Percentiles rank a stretch among this genome's conserved stretches.
Conservation (phyloP, 2,888 invertebrate genomes). For the Quadroppia sp. region DNA sequence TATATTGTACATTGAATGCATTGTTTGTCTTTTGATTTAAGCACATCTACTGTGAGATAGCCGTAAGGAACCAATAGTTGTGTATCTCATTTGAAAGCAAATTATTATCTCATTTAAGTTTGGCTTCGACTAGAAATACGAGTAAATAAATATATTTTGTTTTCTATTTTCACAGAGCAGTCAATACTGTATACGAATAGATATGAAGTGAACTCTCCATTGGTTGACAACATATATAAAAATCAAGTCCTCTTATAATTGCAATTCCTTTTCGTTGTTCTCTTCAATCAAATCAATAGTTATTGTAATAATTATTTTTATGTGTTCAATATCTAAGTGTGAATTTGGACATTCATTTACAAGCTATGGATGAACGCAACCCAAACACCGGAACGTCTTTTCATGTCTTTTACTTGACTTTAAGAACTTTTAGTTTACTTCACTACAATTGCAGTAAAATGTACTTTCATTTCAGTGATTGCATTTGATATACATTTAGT, state of each 20-base stretch:
- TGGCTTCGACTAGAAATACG: constrained; percentile 6
- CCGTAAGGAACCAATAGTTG: too few species aligned
- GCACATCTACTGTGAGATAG: too few species aligned
- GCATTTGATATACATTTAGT: constrained; percentile 33
- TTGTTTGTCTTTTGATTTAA: too few species aligned
- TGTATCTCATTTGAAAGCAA: too few species aligned
- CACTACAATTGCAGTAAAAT: constrained; percentile 39
- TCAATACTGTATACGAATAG: too few species aligned
- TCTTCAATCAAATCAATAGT: background rate
- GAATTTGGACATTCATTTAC: constrained; percentile 5
- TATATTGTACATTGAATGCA: too few species aligned
- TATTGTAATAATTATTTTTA: constrained; percentile 9
- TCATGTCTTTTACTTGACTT: background rate
- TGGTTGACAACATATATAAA: background rate
- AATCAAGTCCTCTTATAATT: background rate
- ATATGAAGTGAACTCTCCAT: background rate
- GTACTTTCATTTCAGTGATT: constrained; percentile 38
- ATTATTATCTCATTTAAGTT: too few species aligned
- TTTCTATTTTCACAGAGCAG: background rate
- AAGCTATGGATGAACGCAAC: background rate
- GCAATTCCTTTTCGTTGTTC: background rate
- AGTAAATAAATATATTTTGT: constrained; percentile 13
- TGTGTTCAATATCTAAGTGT: background rate
- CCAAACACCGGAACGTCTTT: background rate
- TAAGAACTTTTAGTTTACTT: constrained; percentile 33